Base-by-base conservation (phyloP, 2,888 invertebrate genomes). In the Lydus trimaculatus region DNA sequence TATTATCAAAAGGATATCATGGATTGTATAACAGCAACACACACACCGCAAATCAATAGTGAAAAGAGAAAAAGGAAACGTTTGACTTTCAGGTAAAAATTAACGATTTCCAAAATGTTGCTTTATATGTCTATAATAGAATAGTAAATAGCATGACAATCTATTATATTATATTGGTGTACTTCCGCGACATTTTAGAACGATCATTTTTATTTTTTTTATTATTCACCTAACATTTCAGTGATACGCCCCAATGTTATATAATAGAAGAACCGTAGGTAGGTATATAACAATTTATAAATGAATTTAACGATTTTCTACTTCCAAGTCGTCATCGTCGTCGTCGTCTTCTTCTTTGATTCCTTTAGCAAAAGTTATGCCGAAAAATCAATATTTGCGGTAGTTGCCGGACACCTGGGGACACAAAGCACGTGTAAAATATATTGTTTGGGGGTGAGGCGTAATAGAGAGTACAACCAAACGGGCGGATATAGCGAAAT, bases 351-450 rank as follows among this genome's bases (percentile, higher is more conserved):
- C n/a, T 17, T n/a, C 43, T 43, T 43, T n/a, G 43, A 43, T 43
- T 43, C 7, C 43, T 43, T 43, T 17, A n/a, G 63, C 58, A 69
- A 71, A 73, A 72, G 73, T 71, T 70, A 67, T 23, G 61, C 65
- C 70, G 72, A 72, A 71, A 67, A 72, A 76, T 76, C 76, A 76
- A 76, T 76, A 76, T 76, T 76, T 76, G 74, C 74, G 73, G 74
- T 72, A 25, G 56, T 13, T 0, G 43, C 65, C 28, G 68, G 67
- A 69, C 76, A 74, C 76, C 76, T 74, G 74, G 76, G 59, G 65
- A 33, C 58, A 69, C 62, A 63, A 65, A 71, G 73, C 74, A 70
- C 70, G 72, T 73, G 74, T 73, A 69, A 65, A 58, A 60, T 39
- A 59, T 60, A 23, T 61, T 64, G 61, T 66, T 61, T 52, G 43